Percentiles rank a stretch among this genome's conserved stretches.
Evolutionary conservation across 2,888 invertebrate species (phyloP).

Genomic region (Arrhopalites spinosus): DNA sequence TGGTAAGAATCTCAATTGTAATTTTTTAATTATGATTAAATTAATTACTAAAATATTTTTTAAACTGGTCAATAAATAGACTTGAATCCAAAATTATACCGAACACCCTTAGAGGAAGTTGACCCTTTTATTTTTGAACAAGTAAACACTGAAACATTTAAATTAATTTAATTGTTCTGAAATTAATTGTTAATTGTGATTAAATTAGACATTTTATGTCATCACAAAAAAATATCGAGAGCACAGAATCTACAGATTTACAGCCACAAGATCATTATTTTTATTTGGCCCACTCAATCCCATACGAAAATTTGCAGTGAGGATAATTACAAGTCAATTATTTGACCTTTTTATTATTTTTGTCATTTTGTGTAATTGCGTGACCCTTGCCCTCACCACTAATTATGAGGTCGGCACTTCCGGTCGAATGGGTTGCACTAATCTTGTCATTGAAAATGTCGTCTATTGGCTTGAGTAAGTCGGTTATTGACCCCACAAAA

Average conservation of each 20-base stretch:
- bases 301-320: constrained; percentile 82
- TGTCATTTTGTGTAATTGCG: constrained; percentile 90
- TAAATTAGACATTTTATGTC: constrained; percentile 91
- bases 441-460: too few relatives aligned
- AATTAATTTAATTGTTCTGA: too few relatives aligned
- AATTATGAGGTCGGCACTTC: constrained; percentile 34
- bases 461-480: constrained; percentile 29
- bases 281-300: constrained; percentile 91
- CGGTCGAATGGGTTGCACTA: constrained; percentile 11
- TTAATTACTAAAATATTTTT: too few relatives aligned
- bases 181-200: neutral
- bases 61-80: too few relatives aligned
- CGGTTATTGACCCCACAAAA: too few relatives aligned
- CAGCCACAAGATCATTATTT: constrained; percentile 89
- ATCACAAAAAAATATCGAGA: constrained; percentile 92
- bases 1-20: too few relatives aligned
- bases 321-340: constrained; percentile 92
- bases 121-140: constrained; percentile 14
- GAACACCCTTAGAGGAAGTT: constrained; percentile 1
- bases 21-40: too few relatives aligned
- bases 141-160: too few relatives aligned
- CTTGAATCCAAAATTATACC: neutral
- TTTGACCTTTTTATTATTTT: constrained; percentile 86
- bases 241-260: constrained; percentile 95
- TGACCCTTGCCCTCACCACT: constrained; percentile 80